Percentiles rank a stretch among this genome's conserved stretches.
Conservation (phyloP, 2,888 invertebrate species). For the Galeruca laticollis region DNA sequence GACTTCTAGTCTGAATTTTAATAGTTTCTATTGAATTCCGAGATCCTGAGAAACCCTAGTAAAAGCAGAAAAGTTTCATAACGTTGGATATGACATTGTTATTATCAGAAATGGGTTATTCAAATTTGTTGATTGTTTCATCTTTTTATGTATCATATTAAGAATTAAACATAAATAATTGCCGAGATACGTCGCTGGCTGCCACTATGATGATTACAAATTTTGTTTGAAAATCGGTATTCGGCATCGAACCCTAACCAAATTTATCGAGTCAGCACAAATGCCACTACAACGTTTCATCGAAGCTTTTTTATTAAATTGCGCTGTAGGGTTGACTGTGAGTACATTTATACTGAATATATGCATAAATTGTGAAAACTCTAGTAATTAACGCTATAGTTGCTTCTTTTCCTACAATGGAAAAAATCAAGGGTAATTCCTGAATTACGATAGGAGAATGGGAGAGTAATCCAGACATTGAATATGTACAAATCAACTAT, state of each 20-base stretch:
- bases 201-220: slow-evolving; percentile 58
- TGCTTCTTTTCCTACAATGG: neutral
- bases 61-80: too few relatives aligned
- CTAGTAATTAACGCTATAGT: slow-evolving; percentile 14
- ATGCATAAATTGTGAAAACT: slow-evolving; percentile 21
- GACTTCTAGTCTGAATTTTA: too few relatives aligned
- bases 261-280: slow-evolving; percentile 44
- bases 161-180: neutral
- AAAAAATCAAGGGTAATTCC: neutral
- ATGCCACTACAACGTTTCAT: slow-evolving; percentile 29
- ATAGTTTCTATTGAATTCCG: too few relatives aligned
- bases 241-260: slow-evolving; percentile 26
- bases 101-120: too few relatives aligned
- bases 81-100: too few relatives aligned
- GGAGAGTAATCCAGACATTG: too few relatives aligned
- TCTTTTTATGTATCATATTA: neutral
- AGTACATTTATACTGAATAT: slow-evolving; percentile 13
- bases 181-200: slow-evolving; percentile 25
- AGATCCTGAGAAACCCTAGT: too few relatives aligned
- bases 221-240: slow-evolving; percentile 41
- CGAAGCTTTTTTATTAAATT: slow-evolving; percentile 29
- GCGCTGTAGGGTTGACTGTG: slow-evolving; percentile 22
- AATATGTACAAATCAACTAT: too few relatives aligned
- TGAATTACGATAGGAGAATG: too few relatives aligned
- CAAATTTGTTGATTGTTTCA: too few relatives aligned